Percentiles rank a stretch among this genome's conserved stretches.
phyloP scores from a whole-genome alignment of 2,888 invertebrate species.

The Phasia obesa region DNA sequence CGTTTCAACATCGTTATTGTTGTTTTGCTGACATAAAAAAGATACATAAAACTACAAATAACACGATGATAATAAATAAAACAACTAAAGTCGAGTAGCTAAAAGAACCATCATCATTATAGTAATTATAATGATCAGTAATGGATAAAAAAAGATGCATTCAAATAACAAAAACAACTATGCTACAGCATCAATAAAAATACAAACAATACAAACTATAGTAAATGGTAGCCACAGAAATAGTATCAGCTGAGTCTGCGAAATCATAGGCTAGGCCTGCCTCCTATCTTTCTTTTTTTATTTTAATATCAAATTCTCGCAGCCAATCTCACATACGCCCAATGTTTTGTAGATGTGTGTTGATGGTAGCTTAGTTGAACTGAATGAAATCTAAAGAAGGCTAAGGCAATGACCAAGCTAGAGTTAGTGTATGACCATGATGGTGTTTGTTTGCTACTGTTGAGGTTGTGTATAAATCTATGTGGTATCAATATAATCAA shows the following conservation, averaged over 20 bases:
- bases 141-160: conserved; percentile 52
- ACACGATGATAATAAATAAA: conserved; percentile 23
- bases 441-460: conserved; percentile 22
- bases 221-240: conserved; percentile 2
- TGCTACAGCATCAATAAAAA: conserved; percentile 39
- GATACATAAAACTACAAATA: conserved; percentile 29
- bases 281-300: conserved; percentile 47
- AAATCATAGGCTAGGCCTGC: conserved; percentile 48
- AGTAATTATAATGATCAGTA: conserved; percentile 71
- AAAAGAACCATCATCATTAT: conserved; percentile 70
- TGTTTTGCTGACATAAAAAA: conserved; percentile 39
- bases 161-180: conserved; percentile 23
- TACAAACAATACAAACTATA: conserved; percentile 20
- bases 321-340: conserved; percentile 33
- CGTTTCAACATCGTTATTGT: conserved; percentile 41
- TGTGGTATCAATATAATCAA: conserved; percentile 52
- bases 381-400: conserved; percentile 45
- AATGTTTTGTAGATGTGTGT: conserved; percentile 10
- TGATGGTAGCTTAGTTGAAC: conserved; percentile 21
- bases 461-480: conserved; percentile 10
- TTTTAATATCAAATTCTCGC: conserved; percentile 12
- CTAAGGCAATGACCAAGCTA: conserved; percentile 60
- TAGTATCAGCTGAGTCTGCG: conserved; percentile 25
- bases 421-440: conserved; percentile 26
- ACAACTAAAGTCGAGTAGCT: conserved; percentile 70